Percentiles rank a stretch among this genome's conserved stretches.
These are phyloP conservation scores for Hiodon tergisus DNA, from an alignment of 2,113 vertebrate species.

Conservation along the genomic window DNA sequence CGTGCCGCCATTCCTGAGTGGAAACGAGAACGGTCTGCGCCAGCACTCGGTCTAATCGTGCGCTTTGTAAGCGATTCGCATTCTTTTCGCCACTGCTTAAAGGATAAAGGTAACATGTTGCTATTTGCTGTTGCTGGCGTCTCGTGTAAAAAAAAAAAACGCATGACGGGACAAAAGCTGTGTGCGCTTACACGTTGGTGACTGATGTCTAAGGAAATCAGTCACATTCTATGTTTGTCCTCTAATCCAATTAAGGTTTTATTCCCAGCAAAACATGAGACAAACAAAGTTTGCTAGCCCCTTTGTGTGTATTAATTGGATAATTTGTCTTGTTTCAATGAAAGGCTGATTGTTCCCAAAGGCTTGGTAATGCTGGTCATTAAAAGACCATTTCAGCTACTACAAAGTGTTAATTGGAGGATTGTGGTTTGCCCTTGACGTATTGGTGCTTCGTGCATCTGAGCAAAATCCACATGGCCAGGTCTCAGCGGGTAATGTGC, in stretches of 20 bases:
- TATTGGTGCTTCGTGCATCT: neutral
- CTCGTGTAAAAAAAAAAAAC: neutral
- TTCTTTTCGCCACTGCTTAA: no score
- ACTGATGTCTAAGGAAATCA: neutral
- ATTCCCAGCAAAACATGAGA: neutral
- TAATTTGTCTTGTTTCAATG: neutral
- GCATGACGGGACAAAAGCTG: neutral
- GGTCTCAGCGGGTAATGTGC: no score
- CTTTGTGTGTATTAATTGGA: slow-evolving; percentile 11
- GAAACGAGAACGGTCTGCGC: no score
- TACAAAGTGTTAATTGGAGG: no score
- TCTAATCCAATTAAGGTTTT: neutral
- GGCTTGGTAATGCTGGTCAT: slow-evolving; percentile 4
- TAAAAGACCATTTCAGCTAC: neutral
- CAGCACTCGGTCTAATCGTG: no score
- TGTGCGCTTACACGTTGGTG: neutral
- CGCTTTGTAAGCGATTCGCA: no score
- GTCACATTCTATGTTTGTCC: neutral
- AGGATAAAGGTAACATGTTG: neutral
- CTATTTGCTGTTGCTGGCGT: neutral
- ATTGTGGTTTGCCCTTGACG: neutral
- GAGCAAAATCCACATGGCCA: no score
- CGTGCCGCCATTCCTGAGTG: no score
- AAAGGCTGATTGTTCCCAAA: neutral
- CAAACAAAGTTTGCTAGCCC: neutral